Evolutionary conservation across 2,113 vertebrate species (phyloP).

Genomic region (Oryzias melastigma): DNA sequence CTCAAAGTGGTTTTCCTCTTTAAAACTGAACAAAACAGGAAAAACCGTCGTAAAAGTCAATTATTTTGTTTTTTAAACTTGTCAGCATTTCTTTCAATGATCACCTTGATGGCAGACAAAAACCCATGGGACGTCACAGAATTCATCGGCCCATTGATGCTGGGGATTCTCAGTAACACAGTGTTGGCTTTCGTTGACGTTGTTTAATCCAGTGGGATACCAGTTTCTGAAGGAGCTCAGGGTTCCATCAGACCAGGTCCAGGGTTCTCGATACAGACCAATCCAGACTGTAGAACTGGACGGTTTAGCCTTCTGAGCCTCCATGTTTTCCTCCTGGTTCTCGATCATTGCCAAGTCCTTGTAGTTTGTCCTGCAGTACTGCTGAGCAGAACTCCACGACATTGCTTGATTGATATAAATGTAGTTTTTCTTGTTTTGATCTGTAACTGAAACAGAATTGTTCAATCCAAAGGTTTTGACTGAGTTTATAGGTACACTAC

Average conservation of each 20-base stretch:
- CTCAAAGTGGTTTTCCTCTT: not conserved
- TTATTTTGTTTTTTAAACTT: not conserved
- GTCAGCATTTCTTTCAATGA: not conserved
- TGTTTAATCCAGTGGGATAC: rapidly evolving
- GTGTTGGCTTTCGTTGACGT: rapidly evolving
- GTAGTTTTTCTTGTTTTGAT: not conserved
- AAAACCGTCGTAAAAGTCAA: not conserved
- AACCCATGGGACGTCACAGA: rapidly evolving
- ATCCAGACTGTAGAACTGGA: not conserved
- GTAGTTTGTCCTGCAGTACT: constrained; percentile 14
- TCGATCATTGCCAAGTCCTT: constrained; percentile 22
- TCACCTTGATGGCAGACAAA: constrained; percentile 44
- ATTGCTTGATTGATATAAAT: rapidly evolving
- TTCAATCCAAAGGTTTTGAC: not conserved
- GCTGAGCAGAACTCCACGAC: not conserved
- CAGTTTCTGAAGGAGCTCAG: constrained; percentile 1
- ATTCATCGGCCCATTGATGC: rapidly evolving
- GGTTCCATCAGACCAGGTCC: constrained; percentile 28
- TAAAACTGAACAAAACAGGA: not conserved
- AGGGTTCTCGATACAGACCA: constrained; percentile 14
- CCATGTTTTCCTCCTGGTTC: not conserved
- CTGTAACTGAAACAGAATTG: constrained; percentile 5
- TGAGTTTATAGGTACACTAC: too few relatives aligned
- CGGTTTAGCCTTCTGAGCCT: rapidly evolving
- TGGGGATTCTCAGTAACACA: rapidly evolving